phyloP scores from a whole-genome alignment of 2,113 vertebrate genomes.

The Larimichthys polyactis region DNA sequence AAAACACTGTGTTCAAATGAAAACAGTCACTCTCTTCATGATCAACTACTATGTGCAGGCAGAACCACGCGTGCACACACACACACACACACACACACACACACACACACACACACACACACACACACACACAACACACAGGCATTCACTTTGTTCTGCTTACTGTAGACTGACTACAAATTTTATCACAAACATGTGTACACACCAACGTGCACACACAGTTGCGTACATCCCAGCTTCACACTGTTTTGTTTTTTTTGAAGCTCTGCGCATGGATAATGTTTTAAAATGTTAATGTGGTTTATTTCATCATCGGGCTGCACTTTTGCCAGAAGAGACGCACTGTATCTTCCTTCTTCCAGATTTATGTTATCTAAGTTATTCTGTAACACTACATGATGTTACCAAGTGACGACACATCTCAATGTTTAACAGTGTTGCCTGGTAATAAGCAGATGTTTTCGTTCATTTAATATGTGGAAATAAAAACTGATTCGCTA shows the following conservation, averaged over 20 bases:
- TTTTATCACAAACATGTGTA: background rate
- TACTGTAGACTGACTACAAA: conserved; percentile 16
- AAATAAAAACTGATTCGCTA: background rate
- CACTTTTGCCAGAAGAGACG: background rate
- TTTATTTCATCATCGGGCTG: conserved; percentile 59
- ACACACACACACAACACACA: conserved; percentile 11
- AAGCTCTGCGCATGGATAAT: conserved; percentile 44
- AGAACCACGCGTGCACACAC: background rate
- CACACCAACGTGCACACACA: background rate
- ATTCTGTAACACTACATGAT: conserved; percentile 16
- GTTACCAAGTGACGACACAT: background rate
- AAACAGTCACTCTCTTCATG: conserved; percentile 31
- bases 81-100: conserved; percentile 9
- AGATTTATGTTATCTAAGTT: conserved; percentile 30
- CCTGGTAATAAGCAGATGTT: conserved; percentile 14
- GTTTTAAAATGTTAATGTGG: conserved; percentile 59
- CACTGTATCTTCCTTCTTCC: conserved; percentile 40
- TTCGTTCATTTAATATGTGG: background rate
- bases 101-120: conserved; percentile 26
- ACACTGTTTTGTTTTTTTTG: conserved; percentile 3
- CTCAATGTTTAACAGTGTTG: conserved; percentile 4
- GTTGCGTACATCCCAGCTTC: conserved; percentile 21
- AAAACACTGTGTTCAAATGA: conserved; percentile 53
- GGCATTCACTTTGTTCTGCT: conserved; percentile 37
- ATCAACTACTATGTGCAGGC: conserved; percentile 10